These are phyloP conservation scores for Sympetrum striolatum DNA, from an alignment of 2,888 invertebrate species.

Conservation along the genomic window DNA sequence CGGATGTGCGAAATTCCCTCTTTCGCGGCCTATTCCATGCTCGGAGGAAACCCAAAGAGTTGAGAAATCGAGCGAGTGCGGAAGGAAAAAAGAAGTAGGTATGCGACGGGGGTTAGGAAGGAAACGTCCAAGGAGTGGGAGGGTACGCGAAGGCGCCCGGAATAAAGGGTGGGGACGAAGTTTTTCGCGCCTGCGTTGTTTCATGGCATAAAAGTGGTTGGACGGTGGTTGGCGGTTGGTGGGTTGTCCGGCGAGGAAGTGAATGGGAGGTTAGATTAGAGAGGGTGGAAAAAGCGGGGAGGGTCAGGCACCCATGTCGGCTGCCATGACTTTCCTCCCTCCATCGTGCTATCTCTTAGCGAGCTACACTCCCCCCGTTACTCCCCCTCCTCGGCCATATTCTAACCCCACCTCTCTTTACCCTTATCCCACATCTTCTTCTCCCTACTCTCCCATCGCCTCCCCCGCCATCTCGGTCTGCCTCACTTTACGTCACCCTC, in stretches of 20 bases:
- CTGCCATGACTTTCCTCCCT: not conserved
- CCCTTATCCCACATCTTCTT: not conserved
- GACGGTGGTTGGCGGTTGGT: constrained; percentile 23
- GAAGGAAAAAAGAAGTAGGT: not conserved
- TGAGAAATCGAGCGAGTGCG: not conserved
- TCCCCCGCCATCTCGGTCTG: not conserved
- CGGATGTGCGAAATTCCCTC: not conserved
- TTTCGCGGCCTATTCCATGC: not conserved
- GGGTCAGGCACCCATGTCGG: constrained; percentile 21
- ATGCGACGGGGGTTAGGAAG: not conserved
- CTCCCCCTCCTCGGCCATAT: not conserved
- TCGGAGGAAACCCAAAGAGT: not conserved
- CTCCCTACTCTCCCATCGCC: not conserved
- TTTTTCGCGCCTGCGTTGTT: constrained; percentile 42
- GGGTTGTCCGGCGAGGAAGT: constrained; percentile 1
- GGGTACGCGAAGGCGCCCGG: not conserved
- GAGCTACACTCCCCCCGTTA: not conserved
- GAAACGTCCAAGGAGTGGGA: not conserved
- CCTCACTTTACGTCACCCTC: constrained; percentile 35
- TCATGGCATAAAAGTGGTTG: constrained; percentile 26
- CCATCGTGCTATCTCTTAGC: not conserved
- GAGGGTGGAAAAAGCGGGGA: constrained; percentile 1
- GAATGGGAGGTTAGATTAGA: constrained; percentile 40
- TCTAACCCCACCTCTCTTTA: not conserved
- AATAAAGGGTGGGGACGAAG: not conserved